Evolutionary conservation across 2,888 invertebrate genomes (phyloP).

Genomic region (Cynaeus angustus): DNA sequence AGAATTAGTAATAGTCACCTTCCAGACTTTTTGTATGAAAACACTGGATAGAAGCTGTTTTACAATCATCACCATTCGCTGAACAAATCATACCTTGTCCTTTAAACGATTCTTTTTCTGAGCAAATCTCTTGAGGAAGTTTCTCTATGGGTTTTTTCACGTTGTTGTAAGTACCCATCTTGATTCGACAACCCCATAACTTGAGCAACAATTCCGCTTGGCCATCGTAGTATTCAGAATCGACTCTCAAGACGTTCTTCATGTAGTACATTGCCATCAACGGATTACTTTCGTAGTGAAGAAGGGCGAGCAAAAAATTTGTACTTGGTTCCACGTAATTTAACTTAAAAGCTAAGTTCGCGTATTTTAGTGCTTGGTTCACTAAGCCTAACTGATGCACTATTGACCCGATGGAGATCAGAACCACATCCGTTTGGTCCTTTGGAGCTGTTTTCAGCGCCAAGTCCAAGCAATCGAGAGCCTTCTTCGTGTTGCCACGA

Average conservation of each 20-base stretch:
- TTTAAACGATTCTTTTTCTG: conserved; percentile 59
- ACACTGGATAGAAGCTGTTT: conserved; percentile 67
- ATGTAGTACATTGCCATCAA: conserved; percentile 77
- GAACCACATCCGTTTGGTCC: conserved; percentile 78
- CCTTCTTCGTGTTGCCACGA: conserved; percentile 79
- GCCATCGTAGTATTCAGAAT: conserved; percentile 73
- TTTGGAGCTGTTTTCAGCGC: conserved; percentile 76
- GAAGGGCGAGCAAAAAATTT: conserved; percentile 80
- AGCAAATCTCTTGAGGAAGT: conserved; percentile 59
- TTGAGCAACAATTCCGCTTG: conserved; percentile 73
- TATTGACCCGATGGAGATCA: conserved; percentile 82
- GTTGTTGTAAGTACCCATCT: conserved; percentile 63
- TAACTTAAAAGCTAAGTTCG: conserved; percentile 77
- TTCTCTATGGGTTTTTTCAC: conserved; percentile 56
- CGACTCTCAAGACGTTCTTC: conserved; percentile 76
- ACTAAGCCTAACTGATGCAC: conserved; percentile 78
- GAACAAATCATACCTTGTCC: conserved; percentile 68
- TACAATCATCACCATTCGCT: conserved; percentile 67
- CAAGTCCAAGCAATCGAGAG: conserved; percentile 80
- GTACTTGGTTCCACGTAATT: conserved; percentile 82
- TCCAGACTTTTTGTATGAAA: conserved; percentile 59
- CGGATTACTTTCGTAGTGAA: conserved; percentile 78
- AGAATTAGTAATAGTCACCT: conserved; percentile 41
- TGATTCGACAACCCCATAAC: conserved; percentile 74
- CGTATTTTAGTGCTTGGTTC: conserved; percentile 78